Conservation (phyloP, 2,888 invertebrate species). For the Pollenia labialis region DNA sequence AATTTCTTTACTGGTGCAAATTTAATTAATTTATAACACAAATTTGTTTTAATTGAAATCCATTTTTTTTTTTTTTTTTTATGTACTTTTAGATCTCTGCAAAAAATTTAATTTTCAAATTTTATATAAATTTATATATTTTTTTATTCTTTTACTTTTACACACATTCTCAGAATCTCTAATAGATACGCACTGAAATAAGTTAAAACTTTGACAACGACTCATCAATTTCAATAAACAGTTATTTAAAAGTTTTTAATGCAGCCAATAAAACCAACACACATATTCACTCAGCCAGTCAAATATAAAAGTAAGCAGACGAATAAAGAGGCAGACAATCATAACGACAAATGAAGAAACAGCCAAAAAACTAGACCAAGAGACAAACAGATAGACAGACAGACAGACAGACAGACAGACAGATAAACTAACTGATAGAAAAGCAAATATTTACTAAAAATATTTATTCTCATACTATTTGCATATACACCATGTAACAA, state of each 20-base stretch:
- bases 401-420: neutral
- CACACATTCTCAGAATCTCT: neutral
- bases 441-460: neutral
- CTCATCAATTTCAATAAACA: conserved; percentile 69
- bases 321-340: conserved; percentile 10
- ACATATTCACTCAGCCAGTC: conserved; percentile 17
- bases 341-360: neutral
- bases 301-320: conserved; percentile 5
- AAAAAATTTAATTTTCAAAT: no score
- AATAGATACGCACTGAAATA: neutral
- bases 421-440: conserved; percentile 1
- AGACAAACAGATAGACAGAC: conserved; percentile 5
- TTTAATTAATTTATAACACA: no score
- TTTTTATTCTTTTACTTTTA: neutral
- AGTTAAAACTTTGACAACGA: conserved; percentile 58
- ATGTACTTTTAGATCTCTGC: no score
- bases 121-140: no score
- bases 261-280: conserved; percentile 61
- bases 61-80: no score
- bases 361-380: conserved; percentile 7
- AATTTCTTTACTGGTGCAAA: no score
- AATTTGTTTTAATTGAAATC: no score
- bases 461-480: neutral
- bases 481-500: no score
- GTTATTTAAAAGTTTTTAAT: conserved; percentile 71